A percentile compares a stretch with the other conserved stretches of the same genome.
Evolutionary conservation across 53 echinoderm and acorn worm genomes (phyloP).

Genomic region (Paracentrotus lividus): DNA sequence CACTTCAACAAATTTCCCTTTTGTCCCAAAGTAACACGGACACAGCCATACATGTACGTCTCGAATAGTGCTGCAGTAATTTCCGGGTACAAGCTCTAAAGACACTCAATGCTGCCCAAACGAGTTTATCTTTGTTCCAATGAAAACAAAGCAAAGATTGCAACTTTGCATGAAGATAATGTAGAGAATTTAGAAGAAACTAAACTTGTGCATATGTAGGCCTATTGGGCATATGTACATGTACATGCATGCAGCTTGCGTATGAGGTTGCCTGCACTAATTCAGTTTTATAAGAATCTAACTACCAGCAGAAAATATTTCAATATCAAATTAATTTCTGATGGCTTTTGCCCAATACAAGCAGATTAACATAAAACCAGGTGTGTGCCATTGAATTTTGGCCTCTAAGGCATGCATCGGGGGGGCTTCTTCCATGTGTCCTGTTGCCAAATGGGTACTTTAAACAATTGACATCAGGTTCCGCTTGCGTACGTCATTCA

Average conservation of each 20-base stretch:
- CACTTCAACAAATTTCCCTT: slow-evolving; percentile 11
- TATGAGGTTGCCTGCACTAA: slow-evolving; percentile 1
- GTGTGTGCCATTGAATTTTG: too few relatives aligned
- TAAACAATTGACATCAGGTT: too few relatives aligned
- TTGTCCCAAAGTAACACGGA: too few relatives aligned
- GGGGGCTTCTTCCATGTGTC: too few relatives aligned
- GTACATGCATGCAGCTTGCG: neutral
- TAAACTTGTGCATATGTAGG: neutral
- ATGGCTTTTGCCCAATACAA: neutral
- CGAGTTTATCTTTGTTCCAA: neutral
- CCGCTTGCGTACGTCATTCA: too few relatives aligned
- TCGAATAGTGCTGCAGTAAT: slow-evolving; percentile 11
- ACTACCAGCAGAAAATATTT: slow-evolving; percentile 39
- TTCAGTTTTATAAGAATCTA: neutral
- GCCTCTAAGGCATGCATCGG: too few relatives aligned
- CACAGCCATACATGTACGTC: neutral
- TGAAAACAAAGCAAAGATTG: neutral
- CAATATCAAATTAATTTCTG: slow-evolving; percentile 5
- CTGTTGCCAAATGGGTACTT: too few relatives aligned
- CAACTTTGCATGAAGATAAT: neutral
- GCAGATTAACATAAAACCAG: neutral
- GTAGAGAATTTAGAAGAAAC: neutral
- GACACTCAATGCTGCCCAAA: neutral
- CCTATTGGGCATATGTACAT: neutral
- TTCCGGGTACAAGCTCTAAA: neutral